phyloP scores from a whole-genome alignment of 2,113 vertebrate species.

The Gallinago jamesoni region DNA sequence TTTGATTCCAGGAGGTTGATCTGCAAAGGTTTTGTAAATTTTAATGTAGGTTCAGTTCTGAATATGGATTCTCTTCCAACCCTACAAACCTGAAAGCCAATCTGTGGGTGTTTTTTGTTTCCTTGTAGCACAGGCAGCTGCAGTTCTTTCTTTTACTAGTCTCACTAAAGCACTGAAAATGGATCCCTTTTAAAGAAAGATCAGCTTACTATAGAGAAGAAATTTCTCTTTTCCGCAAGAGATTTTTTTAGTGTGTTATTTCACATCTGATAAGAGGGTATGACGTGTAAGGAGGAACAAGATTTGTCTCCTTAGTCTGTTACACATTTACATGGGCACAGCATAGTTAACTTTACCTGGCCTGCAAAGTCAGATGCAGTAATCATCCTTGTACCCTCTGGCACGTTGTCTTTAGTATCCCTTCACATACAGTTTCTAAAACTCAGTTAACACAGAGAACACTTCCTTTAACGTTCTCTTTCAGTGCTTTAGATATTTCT shows the following conservation, averaged over 20 bases:
- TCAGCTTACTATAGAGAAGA: neutral
- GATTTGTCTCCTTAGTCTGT: neutral
- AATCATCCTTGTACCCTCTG: neutral
- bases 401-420: neutral
- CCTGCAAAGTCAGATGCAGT: neutral
- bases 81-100: neutral
- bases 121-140: neutral
- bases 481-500: neutral
- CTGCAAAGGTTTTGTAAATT: neutral
- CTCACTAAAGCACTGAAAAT: neutral
- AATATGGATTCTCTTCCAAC: neutral
- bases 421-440: constrained; percentile 25
- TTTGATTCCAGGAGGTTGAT: neutral
- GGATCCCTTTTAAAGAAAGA: neutral
- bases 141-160: neutral
- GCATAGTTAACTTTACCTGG: neutral
- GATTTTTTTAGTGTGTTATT: neutral
- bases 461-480: constrained; percentile 17
- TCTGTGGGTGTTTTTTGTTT: neutral
- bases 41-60: neutral
- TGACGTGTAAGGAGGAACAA: neutral
- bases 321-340: neutral
- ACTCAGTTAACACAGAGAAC: constrained; percentile 32
- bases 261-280: neutral
- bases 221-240: neutral